These are phyloP conservation scores for Drosophila truncata DNA, from an alignment of 1,140 invertebrate species.

Conservation along the genomic window DNA sequence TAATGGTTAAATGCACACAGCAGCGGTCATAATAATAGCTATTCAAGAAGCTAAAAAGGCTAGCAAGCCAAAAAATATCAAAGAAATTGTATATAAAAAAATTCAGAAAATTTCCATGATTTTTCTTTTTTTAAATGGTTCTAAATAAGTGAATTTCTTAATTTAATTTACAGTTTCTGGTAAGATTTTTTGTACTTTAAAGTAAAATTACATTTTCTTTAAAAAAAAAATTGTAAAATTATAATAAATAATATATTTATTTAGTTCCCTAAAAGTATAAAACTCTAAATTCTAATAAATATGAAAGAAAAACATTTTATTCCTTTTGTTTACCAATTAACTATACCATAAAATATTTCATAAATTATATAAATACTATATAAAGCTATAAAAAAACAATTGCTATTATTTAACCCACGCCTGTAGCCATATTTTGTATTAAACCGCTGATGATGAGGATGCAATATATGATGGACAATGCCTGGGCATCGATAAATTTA, in stretches of 20 bases:
- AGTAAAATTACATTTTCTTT: neutral
- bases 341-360: neutral
- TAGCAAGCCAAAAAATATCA: neutral
- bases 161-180: neutral
- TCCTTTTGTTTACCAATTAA: too few relatives aligned
- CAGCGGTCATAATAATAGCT: neutral
- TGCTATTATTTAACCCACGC: neutral
- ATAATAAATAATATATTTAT: too few relatives aligned
- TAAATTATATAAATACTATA: neutral
- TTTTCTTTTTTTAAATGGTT: neutral
- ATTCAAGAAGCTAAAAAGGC: neutral
- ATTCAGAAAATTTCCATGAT: too few relatives aligned
- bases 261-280: too few relatives aligned
- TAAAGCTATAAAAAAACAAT: neutral
- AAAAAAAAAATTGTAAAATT: too few relatives aligned
- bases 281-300: neutral
- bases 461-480: constrained; percentile 33
- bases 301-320: neutral
- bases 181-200: neutral
- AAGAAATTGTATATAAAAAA: neutral
- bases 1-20: constrained; percentile 4
- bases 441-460: constrained; percentile 45
- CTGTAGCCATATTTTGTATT: constrained; percentile 25
- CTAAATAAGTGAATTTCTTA: neutral
- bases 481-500: constrained; percentile 42